Base-by-base conservation (phyloP, 2,113 vertebrate genomes). In the Erpornis zantholeuca region DNA sequence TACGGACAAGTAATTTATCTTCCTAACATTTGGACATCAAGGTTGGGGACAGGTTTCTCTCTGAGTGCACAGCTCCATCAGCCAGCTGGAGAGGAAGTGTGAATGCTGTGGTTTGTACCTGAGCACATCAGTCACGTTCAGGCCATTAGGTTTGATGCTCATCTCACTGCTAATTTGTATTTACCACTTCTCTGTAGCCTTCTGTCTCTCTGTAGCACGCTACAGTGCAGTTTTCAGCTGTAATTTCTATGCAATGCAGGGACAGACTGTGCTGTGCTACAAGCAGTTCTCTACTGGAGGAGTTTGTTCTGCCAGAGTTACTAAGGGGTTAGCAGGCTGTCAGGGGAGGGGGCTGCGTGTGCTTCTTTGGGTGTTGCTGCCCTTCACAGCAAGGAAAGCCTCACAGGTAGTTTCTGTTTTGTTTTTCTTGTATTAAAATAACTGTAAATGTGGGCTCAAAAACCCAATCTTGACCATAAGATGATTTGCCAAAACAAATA, bases 151-250 rank as follows among this genome's bases (percentile, higher is more conserved):
- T 38, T 23, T 27, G 18, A 2, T 27, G 79, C 17, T 64, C 9
- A 1, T 25, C 31, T 65, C 1, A 0, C 38, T 52, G 10, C 23
- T 57, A 10, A 38, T 44, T 44, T 15, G 13, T 20, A 0, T 10
- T 28, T 33, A 53, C 18, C 38, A 0, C 35, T 53, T 54, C 27
- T 35, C 18, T 12, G 14, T 40, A 61, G 52, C 25, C 8, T 40
- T 24, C 35, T 1, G 7, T 54, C 24, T 42, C 18, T 33, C 38
- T 31, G 61, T 75, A 15, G 22, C 38, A 18, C 0, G 2, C 9
- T 21, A 3, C 25, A 6, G 63, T 29, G 53, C 28, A 6, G 10
- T 38, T 56, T 36, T n/a, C 57, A 15, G 72, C 29, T 23, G 0
- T 10, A 1, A 6, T 69, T 75, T 23, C 42, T 9, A 7, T 31